Percentiles rank a stretch among this genome's conserved stretches.
These are phyloP conservation scores for Eleutherodactylus coqui DNA, from an alignment of 2,797 vertebrate genomes.

Conservation along the genomic window DNA sequence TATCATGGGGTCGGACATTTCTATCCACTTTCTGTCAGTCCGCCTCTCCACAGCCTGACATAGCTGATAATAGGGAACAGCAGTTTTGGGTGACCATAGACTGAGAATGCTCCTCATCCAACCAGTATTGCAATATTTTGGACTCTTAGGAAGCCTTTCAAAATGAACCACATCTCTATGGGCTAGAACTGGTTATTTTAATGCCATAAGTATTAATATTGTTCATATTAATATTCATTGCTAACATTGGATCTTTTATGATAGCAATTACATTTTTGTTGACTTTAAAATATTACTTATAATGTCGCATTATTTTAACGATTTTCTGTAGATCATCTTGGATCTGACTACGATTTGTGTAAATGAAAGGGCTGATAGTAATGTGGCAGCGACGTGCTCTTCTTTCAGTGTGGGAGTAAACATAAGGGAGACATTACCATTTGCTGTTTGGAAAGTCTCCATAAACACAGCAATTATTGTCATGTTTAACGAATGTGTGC, in stretches of 20 bases:
- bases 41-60: no score
- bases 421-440: constrained; percentile 25
- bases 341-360: not conserved
- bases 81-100: no score
- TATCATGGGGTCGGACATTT: no score
- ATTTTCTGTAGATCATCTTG: not conserved
- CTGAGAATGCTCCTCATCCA: no score
- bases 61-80: no score
- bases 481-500: not conserved
- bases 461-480: constrained; percentile 17
- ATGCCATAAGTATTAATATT: not conserved
- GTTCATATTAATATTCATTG: not conserved
- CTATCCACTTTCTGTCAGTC: no score
- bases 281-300: not conserved
- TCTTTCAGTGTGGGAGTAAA: constrained; percentile 18
- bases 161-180: not conserved
- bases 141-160: not conserved
- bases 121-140: no score
- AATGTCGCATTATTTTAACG: not conserved
- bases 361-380: not conserved
- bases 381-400: not conserved
- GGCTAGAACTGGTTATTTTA: not conserved
- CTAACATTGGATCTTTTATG: not conserved
- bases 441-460: constrained; percentile 28
- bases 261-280: not conserved